Evolutionary conservation across 2,888 invertebrate species (phyloP), one percentile per base, ranked within the genome.

Genomic region (Cistogaster globosa): DNA sequence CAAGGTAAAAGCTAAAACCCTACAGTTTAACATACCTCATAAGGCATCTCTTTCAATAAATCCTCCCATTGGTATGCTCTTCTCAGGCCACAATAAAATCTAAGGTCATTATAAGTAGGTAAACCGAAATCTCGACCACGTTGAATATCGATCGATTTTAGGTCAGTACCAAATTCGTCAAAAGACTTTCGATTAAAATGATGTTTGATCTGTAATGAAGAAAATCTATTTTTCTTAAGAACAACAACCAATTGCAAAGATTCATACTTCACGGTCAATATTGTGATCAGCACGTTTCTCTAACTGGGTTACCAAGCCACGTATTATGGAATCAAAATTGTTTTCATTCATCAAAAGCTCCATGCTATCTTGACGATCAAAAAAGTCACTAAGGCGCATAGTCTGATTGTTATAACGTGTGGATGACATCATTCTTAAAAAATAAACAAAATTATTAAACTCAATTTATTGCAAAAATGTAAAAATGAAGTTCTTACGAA

Each of bases 251-350:
- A 42, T 42, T 42, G 4, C 2, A 42, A 12, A 12, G 42, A 42
- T 12, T 69, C 96, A 96, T 22, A 87, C 87, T 84, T 91, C 90
- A 9, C 63, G 87, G 87, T 96, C 95, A 92, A 96, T 95, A 91
- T 93, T 96, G 86, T 94, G 94, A 91, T 97, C 97, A 84, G 95
- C 94, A 86, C 93, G 94, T 88, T 95, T 95, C 91, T 96, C 94
- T 3, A 95, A 94, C 89, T 97, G 97, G 3, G 94, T 94, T 1
- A 95, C 93, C 88, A 97, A 93, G 7, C 97, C 97, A 90, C 97
- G 93, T 0, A 95, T 93, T 71, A 97, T 92, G 85, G 95, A 94
- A 89, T 96, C 96, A 88, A 96, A 95, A 87, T 93, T 93, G 57
- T 91, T 90, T 53, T 89, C 90, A 1, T 90, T 87, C 78, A 93